Conservation (phyloP, 2,888 invertebrate species). For the Hypolimnas misippus region DNA sequence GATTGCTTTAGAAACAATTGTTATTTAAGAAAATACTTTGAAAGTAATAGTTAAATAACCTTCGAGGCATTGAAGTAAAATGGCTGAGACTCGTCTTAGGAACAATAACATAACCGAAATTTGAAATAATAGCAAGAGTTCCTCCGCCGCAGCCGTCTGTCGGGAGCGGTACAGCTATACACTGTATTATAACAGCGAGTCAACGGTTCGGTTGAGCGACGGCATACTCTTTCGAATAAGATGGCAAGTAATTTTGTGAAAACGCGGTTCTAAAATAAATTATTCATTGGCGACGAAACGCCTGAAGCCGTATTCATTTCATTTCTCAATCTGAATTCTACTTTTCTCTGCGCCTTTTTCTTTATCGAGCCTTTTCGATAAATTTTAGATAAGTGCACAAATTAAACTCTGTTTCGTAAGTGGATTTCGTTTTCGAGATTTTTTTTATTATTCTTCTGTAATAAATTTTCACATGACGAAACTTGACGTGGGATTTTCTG, state of each 20-base stretch:
- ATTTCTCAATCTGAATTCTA: conserved; percentile 81
- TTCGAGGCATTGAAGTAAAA: conserved; percentile 32
- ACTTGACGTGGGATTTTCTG: conserved; percentile 21
- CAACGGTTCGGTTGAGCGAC: conserved; percentile 46
- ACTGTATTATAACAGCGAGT: conserved; percentile 33
- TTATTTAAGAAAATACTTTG: conserved; percentile 21
- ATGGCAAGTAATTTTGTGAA: conserved; percentile 81
- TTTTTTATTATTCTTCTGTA: conserved; percentile 42
- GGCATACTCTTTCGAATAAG: conserved; percentile 74
- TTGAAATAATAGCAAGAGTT: conserved; percentile 36
- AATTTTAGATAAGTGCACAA: conserved; percentile 78
- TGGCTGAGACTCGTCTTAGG: conserved; percentile 31
- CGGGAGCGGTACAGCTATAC: conserved; percentile 11
- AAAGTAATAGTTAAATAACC: conserved; percentile 19
- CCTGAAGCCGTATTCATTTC: conserved; percentile 83
- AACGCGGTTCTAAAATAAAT: conserved; percentile 82
- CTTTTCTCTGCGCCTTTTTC: conserved; percentile 71
- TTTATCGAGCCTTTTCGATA: conserved; percentile 76
- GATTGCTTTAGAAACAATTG: background rate
- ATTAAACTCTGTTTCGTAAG: conserved; percentile 59
- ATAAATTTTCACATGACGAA: conserved; percentile 30
- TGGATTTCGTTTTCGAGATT: conserved; percentile 41
- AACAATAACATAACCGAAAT: conserved; percentile 35
- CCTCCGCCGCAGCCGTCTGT: conserved; percentile 30
- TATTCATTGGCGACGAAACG: conserved; percentile 83